Conservation (phyloP, 2,888 invertebrate species). For the Latrodectus elegans region DNA sequence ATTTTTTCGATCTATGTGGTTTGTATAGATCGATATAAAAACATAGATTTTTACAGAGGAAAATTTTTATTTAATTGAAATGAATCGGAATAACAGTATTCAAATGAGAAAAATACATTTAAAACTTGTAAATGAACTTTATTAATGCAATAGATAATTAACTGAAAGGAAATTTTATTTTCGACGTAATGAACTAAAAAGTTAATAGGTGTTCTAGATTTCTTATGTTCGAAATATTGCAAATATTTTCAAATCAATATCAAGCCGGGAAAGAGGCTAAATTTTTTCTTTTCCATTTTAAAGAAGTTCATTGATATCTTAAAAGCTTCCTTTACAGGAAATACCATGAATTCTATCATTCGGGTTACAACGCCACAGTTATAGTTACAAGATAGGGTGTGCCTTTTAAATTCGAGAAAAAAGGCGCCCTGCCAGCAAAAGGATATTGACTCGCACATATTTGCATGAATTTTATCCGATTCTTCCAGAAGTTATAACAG, state of each 20-base stretch:
- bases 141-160: no score
- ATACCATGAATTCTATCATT: constrained; percentile 11
- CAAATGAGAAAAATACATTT: no score
- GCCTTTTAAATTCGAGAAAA: constrained; percentile 2
- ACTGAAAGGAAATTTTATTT: neutral
- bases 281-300: neutral
- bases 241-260: no score
- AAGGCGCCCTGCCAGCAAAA: constrained; percentile 13
- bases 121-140: no score
- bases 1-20: no score
- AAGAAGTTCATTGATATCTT: constrained; percentile 46
- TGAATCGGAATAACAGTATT: no score
- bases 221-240: no score
- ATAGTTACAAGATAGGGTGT: constrained; percentile 8
- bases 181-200: neutral
- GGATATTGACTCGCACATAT: no score
- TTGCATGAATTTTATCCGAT: neutral
- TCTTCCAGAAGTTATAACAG: neutral
- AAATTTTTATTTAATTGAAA: no score
- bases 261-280: neutral
- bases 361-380: neutral
- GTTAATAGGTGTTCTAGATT: no score
- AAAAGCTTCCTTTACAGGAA: constrained; percentile 47
- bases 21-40: no score
- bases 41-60: no score